Evolutionary conservation across 1,140 invertebrate species (phyloP).

Genomic region (Aphaenogaster rudis): DNA sequence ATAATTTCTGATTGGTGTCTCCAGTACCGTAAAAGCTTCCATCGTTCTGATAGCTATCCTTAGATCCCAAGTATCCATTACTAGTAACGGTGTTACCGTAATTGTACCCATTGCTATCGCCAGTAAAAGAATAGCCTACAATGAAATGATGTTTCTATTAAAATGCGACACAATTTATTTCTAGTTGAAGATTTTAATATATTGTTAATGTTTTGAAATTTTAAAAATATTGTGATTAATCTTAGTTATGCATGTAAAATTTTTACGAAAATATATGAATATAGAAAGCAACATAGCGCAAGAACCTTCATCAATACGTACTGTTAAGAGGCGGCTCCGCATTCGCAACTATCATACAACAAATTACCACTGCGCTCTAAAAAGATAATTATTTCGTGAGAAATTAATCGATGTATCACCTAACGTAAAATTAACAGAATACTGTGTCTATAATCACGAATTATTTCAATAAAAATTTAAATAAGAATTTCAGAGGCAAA

Average conservation of each 20-base stretch:
- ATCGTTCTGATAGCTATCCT: slow-evolving; percentile 59
- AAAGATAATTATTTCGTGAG: slow-evolving; percentile 47
- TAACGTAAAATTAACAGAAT: neutral
- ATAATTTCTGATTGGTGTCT: slow-evolving; percentile 32
- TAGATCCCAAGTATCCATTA: slow-evolving; percentile 56
- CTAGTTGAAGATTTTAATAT: slow-evolving; percentile 4
- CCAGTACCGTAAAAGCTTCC: slow-evolving; percentile 45
- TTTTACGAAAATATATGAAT: neutral
- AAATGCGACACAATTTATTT: neutral
- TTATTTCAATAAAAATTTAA: neutral
- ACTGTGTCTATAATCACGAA: neutral
- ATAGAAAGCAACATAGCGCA: neutral
- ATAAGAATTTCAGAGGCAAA: slow-evolving; percentile 2
- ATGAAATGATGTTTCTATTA: neutral
- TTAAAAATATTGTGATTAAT: neutral
- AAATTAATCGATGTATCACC: neutral
- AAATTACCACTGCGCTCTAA: slow-evolving; percentile 72
- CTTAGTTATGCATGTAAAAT: neutral
- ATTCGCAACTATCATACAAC: slow-evolving; percentile 65
- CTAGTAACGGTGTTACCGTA: slow-evolving; percentile 58
- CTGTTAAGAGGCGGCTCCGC: slow-evolving; percentile 69
- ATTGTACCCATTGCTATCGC: slow-evolving; percentile 64
- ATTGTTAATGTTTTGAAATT: neutral
- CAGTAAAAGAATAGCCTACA: slow-evolving; percentile 55
- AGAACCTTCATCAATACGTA: slow-evolving; percentile 64